Evolutionary conservation across 2,888 invertebrate genomes (phyloP), one percentile per base, ranked within the genome.

Genomic region (Microctonus brassicae): DNA sequence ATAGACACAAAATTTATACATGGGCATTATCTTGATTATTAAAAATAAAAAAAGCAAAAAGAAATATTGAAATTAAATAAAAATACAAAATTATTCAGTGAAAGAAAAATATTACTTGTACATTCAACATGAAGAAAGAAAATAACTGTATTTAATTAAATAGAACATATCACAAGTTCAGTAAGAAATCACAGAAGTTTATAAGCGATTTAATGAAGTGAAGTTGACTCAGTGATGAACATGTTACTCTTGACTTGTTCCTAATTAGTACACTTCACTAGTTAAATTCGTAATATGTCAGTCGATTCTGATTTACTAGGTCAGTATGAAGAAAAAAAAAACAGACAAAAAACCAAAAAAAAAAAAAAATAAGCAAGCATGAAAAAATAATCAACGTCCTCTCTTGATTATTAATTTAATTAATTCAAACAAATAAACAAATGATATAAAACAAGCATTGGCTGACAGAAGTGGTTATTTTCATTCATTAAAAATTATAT

Each of bases 241-340:
- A n/a, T n/a, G 13, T 6, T 3, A 39, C n/a, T 39, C n/a, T 39
- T 13, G 5, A 39, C 39, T 5, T n/a, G 39, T n/a, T 39, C n/a
- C 39, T 13, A 4, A 39, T 39, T 1, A 36, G 10, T 36, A n/a
- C n/a, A 39, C 39, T 39, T 39, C 39, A 39, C 39, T n/a, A 1
- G n/a, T 39, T 39, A 63, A 26, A 69, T 42, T 29, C 4, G 17
- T 64, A 33, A 20, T 39, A 55, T 64, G 55, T 70, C 33, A 26
- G 17, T 34, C 60, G 64, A 47, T 20, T 22, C 34, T 22, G 29
- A 70, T 70, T 36, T 29, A 22, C 57, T 52, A 63, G 55, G 55
- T 68, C 17, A 33, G 29, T 20, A 60, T 20, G 2, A 52, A 53
- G 3, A 39, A 39, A 4, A 26, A 55, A 36, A 52, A 11, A 66